phyloP scores from a whole-genome alignment of 2,797 vertebrate genomes.

The Picus viridis region DNA sequence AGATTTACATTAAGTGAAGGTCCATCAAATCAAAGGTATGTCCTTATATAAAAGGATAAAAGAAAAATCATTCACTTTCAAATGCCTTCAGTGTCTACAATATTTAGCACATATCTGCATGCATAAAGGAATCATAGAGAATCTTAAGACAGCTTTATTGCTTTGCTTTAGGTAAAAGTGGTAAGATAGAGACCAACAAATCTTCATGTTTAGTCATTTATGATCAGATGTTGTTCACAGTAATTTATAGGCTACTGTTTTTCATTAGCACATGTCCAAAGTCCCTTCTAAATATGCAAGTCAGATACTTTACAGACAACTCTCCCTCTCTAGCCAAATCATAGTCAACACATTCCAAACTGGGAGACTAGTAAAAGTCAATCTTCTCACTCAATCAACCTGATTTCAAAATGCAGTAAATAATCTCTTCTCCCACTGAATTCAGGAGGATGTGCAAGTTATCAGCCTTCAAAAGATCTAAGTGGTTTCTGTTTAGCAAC shows the following conservation, averaged over 20 bases:
- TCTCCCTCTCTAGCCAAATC: not conserved
- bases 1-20: not conserved
- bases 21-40: not conserved
- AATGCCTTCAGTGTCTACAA: not conserved
- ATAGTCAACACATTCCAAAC: not conserved
- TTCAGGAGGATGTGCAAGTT: not conserved
- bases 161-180: not conserved
- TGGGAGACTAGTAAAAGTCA: not conserved
- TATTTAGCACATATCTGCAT: not conserved
- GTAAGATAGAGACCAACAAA: not conserved
- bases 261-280: not conserved
- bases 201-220: not conserved
- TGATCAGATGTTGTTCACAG: not conserved
- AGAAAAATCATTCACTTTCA: not conserved
- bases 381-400: not conserved
- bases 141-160: not conserved
- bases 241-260: not conserved
- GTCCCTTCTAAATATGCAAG: not conserved
- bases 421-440: not conserved
- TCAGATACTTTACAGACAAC: not conserved
- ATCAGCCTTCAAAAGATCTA: conserved; percentile 3
- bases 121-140: not conserved
- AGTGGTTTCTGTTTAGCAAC: conserved; percentile 25
- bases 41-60: not conserved
- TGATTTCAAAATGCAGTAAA: not conserved